Conservation (phyloP, 2,113 vertebrate genomes). For the Podarcis cretensis region DNA sequence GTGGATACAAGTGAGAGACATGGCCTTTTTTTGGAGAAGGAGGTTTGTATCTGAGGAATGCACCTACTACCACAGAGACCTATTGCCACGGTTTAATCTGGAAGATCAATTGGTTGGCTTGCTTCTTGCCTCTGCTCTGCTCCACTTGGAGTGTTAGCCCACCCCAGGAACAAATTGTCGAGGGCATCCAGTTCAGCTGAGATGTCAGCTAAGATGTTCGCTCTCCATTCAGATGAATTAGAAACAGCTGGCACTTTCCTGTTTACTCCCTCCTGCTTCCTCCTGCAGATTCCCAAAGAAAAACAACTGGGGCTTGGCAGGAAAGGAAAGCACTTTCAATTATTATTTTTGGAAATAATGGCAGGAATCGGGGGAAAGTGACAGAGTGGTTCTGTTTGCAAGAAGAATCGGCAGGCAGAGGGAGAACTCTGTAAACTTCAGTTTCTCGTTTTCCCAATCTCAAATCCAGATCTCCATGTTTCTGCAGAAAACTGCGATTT, state of each 20-base stretch:
- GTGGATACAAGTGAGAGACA: too few species aligned
- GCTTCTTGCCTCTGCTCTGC: rapidly evolving
- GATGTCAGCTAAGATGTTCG: slow-evolving; percentile 33
- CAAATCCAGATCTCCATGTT: neutral
- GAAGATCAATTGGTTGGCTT: neutral
- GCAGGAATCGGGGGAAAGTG: slow-evolving; percentile 37
- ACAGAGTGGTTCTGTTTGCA: neutral
- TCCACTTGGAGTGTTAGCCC: neutral
- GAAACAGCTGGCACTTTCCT: slow-evolving; percentile 72
- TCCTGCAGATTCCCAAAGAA: slow-evolving; percentile 56
- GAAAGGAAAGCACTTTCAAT: slow-evolving; percentile 68
- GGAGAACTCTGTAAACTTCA: too few species aligned
- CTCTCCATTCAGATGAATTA: slow-evolving; percentile 66
- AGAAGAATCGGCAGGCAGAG: rapidly evolving
- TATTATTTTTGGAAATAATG: slow-evolving; percentile 38
- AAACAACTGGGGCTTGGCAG: slow-evolving; percentile 64
- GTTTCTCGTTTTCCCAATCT: neutral
- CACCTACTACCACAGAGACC: neutral
- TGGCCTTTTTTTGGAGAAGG: neutral
- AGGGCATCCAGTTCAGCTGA: slow-evolving; percentile 57
- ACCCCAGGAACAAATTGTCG: slow-evolving; percentile 56
- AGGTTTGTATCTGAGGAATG: neutral
- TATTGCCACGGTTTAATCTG: neutral
- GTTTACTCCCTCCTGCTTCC: slow-evolving; percentile 66
- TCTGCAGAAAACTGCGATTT: too few species aligned